phyloP scores from a whole-genome alignment of 1,140 invertebrate species.

The Neodiprion lecontei region DNA sequence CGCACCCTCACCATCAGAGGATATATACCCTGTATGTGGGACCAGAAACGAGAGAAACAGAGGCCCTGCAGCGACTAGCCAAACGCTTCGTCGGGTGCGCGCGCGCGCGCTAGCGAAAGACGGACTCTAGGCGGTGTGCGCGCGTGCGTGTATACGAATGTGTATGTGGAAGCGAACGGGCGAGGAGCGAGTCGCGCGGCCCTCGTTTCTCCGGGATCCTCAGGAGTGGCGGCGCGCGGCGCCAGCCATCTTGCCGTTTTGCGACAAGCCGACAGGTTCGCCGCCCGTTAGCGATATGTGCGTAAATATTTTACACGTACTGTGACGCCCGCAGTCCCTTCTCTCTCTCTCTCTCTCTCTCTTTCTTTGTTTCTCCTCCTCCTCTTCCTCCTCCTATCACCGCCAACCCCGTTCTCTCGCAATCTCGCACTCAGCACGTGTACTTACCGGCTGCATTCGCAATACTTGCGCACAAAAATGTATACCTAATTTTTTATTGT shows the following conservation, averaged over 20 bases:
- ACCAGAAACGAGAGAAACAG: background rate
- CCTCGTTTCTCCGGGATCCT: background rate
- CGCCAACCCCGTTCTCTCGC: background rate
- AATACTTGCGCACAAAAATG: conserved; percentile 14
- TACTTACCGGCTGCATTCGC: conserved; percentile 11
- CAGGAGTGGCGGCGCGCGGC: background rate
- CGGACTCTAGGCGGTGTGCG: background rate
- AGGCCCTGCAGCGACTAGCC: background rate
- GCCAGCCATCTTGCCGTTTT: conserved; percentile 10
- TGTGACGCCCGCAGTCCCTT: background rate
- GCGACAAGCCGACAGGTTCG: conserved; percentile 7
- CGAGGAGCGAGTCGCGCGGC: background rate
- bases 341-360: conserved; percentile 4
- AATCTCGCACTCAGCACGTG: background rate
- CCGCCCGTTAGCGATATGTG: background rate
- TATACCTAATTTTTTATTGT: no score
- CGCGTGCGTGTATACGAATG: background rate
- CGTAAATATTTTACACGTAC: background rate
- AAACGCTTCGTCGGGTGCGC: background rate
- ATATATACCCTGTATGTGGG: background rate
- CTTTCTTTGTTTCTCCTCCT: background rate
- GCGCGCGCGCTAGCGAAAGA: conserved; percentile 4
- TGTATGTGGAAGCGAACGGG: background rate
- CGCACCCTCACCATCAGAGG: no score
- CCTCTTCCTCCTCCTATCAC: background rate